Evolutionary conservation across 2,888 invertebrate genomes (phyloP).

Genomic region (Oxycera nigricornis): DNA sequence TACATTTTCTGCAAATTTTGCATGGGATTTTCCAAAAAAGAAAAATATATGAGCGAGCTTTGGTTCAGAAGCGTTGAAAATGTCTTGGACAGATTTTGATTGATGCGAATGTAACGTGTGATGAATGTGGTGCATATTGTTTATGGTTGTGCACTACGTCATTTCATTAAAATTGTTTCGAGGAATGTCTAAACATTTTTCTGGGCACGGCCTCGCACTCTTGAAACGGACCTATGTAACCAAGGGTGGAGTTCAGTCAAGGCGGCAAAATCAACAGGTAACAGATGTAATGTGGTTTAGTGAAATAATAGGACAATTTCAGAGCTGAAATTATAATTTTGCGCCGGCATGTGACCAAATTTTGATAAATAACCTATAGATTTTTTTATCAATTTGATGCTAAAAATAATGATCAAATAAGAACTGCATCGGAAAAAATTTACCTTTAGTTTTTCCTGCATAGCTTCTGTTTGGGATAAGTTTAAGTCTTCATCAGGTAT

Average conservation of each 20-base stretch:
- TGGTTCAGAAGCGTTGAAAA: slow-evolving; percentile 19
- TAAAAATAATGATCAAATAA: too few relatives aligned
- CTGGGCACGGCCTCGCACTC: background rate
- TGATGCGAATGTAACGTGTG: slow-evolving; percentile 25
- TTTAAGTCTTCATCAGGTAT: too few relatives aligned
- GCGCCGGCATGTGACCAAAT: too few relatives aligned
- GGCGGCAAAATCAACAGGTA: slow-evolving; percentile 6
- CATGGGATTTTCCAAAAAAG: background rate
- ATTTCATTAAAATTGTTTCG: slow-evolving; percentile 16
- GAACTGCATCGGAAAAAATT: too few relatives aligned
- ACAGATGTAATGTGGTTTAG: slow-evolving; percentile 4
- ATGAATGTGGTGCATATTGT: slow-evolving; percentile 21
- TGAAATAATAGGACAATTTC: too few relatives aligned
- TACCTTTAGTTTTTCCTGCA: too few relatives aligned
- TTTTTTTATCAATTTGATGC: too few relatives aligned
- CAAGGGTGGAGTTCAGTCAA: background rate
- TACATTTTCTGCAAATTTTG: slow-evolving; percentile 36
- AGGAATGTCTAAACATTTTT: background rate
- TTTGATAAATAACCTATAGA: too few relatives aligned
- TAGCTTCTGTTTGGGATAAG: too few relatives aligned
- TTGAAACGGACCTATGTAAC: background rate
- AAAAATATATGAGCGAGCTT: background rate
- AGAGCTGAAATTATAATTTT: too few relatives aligned
- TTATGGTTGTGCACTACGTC: slow-evolving; percentile 18
- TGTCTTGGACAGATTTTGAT: slow-evolving; percentile 28